Base-by-base conservation (phyloP, 2,888 invertebrate genomes). In the Neoitamus cyanurus region DNA sequence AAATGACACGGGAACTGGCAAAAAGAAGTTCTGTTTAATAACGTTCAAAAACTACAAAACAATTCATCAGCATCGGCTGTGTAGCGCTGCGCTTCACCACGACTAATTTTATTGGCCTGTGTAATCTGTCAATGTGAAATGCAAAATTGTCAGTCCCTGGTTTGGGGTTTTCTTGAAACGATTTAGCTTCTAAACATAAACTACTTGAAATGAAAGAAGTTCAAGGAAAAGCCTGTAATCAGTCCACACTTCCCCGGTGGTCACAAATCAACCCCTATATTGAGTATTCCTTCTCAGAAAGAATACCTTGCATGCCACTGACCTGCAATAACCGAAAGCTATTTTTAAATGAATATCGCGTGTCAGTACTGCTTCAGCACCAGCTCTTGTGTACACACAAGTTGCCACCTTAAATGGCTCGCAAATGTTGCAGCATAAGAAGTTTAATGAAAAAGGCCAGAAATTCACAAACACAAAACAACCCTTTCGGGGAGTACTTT, bases 311-410 rank as follows among this genome's bases (percentile, higher is more conserved):
- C 15, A 70, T 34, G 15, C 30, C 30, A 15, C 25, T 70, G 34
- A 70, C 70, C 15, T 31, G 70, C 34, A 34, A 70, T 70, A 70
- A 31, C 70, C 31, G 2, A 70, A 13, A 15, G 30, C 34, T 70
- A 70, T 70, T 70, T 70, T 31, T 34, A 31, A 15, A 70, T 34
- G 20, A 70, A 70, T 70, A 70, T 70, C 70, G 70, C 70, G 70
- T 70, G 70, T 15, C 30, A 70, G 70, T 7, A 6, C 34, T 70
- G n/a, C 31, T 31, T 70, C 34, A 70, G 6, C 34, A 70, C 70
- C n/a, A 28, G 11, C 6, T 58, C 34, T n/a, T 70, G 70, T 70
- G 34, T 70, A 25, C 34, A 70, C 31, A 70, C n/a, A 70, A 70
- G 30, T 34, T 70, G 31, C 31, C 70, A 70, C 70, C 34, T 31